Conservation (phyloP, 2,797 vertebrate species). For the Streptopelia turtur region DNA sequence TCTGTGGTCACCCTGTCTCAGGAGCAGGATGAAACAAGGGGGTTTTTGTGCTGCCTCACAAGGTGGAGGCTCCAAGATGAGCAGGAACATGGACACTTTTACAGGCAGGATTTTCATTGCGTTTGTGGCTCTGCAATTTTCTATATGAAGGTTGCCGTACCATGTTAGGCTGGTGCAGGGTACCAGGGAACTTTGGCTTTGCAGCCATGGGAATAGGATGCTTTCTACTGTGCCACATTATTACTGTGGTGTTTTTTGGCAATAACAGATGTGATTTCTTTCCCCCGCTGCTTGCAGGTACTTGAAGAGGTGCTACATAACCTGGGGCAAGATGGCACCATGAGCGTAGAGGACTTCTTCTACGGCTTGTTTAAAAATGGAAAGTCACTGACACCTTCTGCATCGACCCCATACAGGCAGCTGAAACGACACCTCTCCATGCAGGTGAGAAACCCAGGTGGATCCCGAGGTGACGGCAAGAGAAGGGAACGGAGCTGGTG, state of each 20-base stretch:
- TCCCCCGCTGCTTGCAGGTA: slow-evolving; percentile 70
- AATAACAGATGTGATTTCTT: neutral
- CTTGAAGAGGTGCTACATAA: slow-evolving; percentile 83
- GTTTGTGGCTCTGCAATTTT: accelerated
- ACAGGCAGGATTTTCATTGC: neutral
- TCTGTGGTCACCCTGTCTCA: neutral
- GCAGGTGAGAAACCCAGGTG: slow-evolving; percentile 81
- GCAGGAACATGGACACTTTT: neutral
- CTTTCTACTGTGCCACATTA: neutral
- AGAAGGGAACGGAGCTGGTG: too few relatives aligned
- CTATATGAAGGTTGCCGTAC: neutral
- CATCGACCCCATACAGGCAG: slow-evolving; percentile 93
- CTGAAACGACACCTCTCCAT: slow-evolving; percentile 93
- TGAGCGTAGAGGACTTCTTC: slow-evolving; percentile 91
- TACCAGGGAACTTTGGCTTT: neutral
- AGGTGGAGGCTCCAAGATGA: neutral
- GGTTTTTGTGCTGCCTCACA: neutral
- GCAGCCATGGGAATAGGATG: neutral
- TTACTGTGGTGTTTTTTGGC: accelerated
- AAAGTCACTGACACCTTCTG: slow-evolving; percentile 85
- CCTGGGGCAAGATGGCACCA: slow-evolving; percentile 80
- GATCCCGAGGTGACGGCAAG: neutral
- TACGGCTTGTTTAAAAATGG: slow-evolving; percentile 82
- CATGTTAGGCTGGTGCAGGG: neutral
- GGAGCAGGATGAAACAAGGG: neutral